Evolutionary conservation across 1,140 invertebrate genomes (phyloP).

Genomic region (Pomacea maculata): DNA sequence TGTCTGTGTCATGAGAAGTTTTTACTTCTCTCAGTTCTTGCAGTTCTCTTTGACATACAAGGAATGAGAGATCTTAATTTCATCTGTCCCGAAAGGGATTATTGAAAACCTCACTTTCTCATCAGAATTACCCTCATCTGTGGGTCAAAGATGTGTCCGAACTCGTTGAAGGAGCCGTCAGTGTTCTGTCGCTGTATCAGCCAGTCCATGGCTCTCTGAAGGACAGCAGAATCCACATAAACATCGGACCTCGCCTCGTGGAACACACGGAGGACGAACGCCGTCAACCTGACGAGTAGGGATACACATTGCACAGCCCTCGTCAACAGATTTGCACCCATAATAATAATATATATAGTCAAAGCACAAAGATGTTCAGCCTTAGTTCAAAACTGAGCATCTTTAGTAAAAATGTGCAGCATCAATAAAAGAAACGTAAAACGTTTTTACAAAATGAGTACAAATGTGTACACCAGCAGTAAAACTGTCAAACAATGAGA

Average conservation of each 20-base stretch:
- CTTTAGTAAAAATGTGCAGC: no score
- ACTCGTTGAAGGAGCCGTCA: constrained; percentile 81
- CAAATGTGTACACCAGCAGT: background rate
- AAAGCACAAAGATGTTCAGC: no score
- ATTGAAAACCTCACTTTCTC: background rate
- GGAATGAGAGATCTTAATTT: no score
- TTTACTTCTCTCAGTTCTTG: background rate
- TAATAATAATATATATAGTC: no score
- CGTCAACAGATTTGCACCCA: no score
- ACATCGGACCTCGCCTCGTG: constrained; percentile 81
- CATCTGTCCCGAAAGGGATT: no score
- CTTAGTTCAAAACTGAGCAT: no score
- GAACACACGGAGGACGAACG: constrained; percentile 86
- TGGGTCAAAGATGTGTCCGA: constrained; percentile 44
- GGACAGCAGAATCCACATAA: constrained; percentile 75
- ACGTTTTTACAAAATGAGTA: background rate
- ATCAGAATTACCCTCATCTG: constrained; percentile 35
- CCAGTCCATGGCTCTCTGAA: constrained; percentile 80
- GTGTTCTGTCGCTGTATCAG: constrained; percentile 76
- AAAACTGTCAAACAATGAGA: background rate
- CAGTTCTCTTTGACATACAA: no score
- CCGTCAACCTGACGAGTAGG: constrained; percentile 54
- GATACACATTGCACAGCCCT: no score
- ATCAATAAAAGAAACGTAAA: background rate
- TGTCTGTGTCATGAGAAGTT: no score